Conservation (phyloP, 1,140 invertebrate genomes). For the Brachionus angularis region DNA sequence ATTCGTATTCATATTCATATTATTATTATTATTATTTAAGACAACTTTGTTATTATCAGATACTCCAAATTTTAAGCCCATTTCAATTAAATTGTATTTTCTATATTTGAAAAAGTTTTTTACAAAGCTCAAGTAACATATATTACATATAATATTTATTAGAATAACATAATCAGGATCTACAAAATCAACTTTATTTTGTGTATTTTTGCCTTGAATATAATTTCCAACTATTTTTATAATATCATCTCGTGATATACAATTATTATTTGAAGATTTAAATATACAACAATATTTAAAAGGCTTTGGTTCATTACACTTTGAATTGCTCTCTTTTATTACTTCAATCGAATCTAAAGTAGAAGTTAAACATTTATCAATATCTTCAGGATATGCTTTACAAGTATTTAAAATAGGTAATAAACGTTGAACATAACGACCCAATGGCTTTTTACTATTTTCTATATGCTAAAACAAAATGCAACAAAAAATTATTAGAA, state of each 20-base stretch:
- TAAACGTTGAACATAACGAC: slow-evolving; percentile 29
- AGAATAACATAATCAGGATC: slow-evolving; percentile 30
- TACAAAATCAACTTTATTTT: slow-evolving; percentile 42
- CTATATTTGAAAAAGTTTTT: slow-evolving; percentile 13
- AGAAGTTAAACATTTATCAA: neutral
- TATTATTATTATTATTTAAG: neutral
- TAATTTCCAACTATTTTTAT: neutral
- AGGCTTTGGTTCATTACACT: neutral
- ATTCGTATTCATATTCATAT: too few relatives aligned
- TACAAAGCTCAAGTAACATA: slow-evolving; percentile 31
- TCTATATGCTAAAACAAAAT: slow-evolving; percentile 16
- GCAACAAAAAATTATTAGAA: neutral
- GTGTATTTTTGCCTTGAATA: slow-evolving; percentile 16
- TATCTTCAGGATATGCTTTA: slow-evolving; percentile 10
- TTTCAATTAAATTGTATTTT: slow-evolving; percentile 44
- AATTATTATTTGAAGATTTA: slow-evolving; percentile 38
- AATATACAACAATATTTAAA: slow-evolving; percentile 42
- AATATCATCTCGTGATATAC: slow-evolving; percentile 18
- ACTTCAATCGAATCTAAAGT: slow-evolving; percentile 4
- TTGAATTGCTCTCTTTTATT: neutral
- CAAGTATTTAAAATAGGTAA: slow-evolving; percentile 32
- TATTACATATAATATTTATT: slow-evolving; percentile 34
- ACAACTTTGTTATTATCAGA: neutral
- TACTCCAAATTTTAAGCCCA: slow-evolving; percentile 29
- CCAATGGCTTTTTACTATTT: slow-evolving; percentile 22